Conservation (phyloP, 2,113 vertebrate genomes). For the human region GRCh38 chr3:66376001-66376500, state of each 20-base stretch:
- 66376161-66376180: not conserved
- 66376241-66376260: not conserved
- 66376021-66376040: not conserved
- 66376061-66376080: not conserved
- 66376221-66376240: not conserved
- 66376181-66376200: not conserved
- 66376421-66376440: not conserved
- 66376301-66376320: not conserved
- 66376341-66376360: not conserved
- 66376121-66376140: not conserved
- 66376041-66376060: not conserved
- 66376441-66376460: not conserved
- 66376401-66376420: not conserved
- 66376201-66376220: not conserved
- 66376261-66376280: not conserved
- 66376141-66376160: not conserved
- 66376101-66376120: not conserved
- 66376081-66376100: not conserved
- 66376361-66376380: not conserved
- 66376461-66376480: not conserved
- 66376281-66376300: not conserved
- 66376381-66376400: not conserved
- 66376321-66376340: not conserved
- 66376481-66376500: not conserved
- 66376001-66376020: not conserved